Base-by-base conservation (phyloP, 2,113 vertebrate genomes). In the Gracilinanus agilis region DNA sequence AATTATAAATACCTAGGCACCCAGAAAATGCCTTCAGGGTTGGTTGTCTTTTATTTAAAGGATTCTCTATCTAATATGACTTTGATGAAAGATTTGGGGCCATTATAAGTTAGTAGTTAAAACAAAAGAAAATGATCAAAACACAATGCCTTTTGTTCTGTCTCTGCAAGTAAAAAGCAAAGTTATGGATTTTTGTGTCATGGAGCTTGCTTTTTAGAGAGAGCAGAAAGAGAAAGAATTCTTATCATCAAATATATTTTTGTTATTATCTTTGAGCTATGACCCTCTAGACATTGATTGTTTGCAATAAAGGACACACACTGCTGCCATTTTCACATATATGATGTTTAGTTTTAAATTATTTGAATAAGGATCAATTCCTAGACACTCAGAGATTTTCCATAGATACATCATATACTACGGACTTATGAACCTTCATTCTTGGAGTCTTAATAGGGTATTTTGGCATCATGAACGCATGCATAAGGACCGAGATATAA, bases 11-110 rank as follows among this genome's bases (percentile, higher is more conserved):
- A 2, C 88, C 23, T 96, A 49, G 92, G 94, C 27, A 94, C 34
- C 24, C 93, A 34, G 90, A n/a, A 58, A 4, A 21, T 75, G 1
- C 90, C 2, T 95, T n/a, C 44, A 92, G 53, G 27, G 23, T 24
- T 93, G n/a, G 21, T 21, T 94, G 97, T 92, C 21, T 96, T 96
- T 96, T n/a, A 92, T 40, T 40, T 40, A 89, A 58, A 56, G 0
- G n/a, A 94, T 61, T 97, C 94, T 92, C 88, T 34, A 56, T 96
- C 97, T 97, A 95, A 94, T 95, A 95, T 88, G 55, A 0, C 29
- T 97, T 98, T 97, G 29, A 54, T 96, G 61, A 96, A 90, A 3
- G 94, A 93, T 27, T 94, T 95, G 96, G 91, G 93, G 56, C 91
- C 61, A 92, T 9, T 23, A 89, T 54, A 96, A 67, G 13, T 75